Evolutionary conservation across 2,113 vertebrate genomes (phyloP).

Genomic region (Brienomyrus longianalis): DNA sequence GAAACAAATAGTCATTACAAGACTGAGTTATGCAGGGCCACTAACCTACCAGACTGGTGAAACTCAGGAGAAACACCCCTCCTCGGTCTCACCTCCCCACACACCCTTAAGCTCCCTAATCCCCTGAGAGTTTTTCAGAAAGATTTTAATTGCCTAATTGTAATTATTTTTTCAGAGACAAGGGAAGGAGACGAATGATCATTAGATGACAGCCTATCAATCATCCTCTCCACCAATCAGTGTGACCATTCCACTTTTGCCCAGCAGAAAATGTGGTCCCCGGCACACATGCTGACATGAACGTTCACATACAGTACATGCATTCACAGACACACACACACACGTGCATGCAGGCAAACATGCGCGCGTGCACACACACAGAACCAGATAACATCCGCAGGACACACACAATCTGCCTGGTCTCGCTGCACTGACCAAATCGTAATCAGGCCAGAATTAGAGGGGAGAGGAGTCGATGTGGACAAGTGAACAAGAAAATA

Average conservation of each 20-base stretch:
- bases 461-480: neutral
- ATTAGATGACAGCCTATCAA: slow-evolving; percentile 1
- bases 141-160: neutral
- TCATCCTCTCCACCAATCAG: neutral
- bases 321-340: neutral
- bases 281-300: neutral
- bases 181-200: neutral
- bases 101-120: neutral
- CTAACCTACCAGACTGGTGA: neutral
- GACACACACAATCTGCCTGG: neutral
- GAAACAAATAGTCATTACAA: neutral
- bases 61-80: neutral
- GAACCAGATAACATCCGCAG: neutral
- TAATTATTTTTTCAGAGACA: slow-evolving; percentile 5
- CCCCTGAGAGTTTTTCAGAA: neutral
- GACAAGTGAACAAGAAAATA: neutral
- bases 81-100: neutral
- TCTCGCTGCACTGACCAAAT: neutral
- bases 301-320: neutral
- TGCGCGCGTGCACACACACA: neutral
- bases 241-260: neutral
- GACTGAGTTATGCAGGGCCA: neutral
- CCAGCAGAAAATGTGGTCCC: neutral
- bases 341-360: neutral
- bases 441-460: neutral